Evolutionary conservation across 1,140 invertebrate species (phyloP).

Genomic region (Magallana gigas): DNA sequence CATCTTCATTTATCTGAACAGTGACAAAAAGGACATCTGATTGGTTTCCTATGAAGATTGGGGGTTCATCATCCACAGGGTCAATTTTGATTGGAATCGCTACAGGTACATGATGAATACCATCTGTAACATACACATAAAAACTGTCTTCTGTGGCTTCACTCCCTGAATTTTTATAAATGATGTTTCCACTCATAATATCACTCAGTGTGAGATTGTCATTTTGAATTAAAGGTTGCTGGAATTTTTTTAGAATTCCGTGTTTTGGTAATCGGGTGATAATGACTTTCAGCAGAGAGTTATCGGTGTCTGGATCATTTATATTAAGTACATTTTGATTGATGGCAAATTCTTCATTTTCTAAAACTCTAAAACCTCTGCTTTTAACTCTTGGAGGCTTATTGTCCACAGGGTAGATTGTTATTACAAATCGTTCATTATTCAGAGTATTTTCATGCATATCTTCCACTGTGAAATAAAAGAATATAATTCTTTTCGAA

Average conservation of each 20-base stretch:
- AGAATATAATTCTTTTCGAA: constrained; percentile 75
- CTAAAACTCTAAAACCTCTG: constrained; percentile 71
- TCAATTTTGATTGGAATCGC: constrained; percentile 73
- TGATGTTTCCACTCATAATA: constrained; percentile 70
- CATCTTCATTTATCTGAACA: constrained; percentile 73
- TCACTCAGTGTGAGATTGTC: constrained; percentile 74
- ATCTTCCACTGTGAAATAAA: constrained; percentile 78
- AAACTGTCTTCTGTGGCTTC: constrained; percentile 75
- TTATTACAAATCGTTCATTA: constrained; percentile 76
- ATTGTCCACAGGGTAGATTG: constrained; percentile 78
- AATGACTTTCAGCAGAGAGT: constrained; percentile 71
- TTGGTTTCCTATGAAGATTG: constrained; percentile 64
- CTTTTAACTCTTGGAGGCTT: constrained; percentile 77
- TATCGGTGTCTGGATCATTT: constrained; percentile 76
- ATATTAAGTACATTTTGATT: constrained; percentile 73
- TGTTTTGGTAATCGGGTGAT: constrained; percentile 66
- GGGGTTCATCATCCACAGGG: constrained; percentile 76
- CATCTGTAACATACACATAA: constrained; percentile 78
- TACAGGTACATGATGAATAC: constrained; percentile 76
- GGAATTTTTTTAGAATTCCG: constrained; percentile 69
- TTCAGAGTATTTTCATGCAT: constrained; percentile 74
- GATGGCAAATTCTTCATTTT: constrained; percentile 73
- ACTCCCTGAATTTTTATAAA: constrained; percentile 75
- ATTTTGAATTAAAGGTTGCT: constrained; percentile 65
- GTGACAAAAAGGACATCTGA: constrained; percentile 67